phyloP scores from a whole-genome alignment of 2,797 vertebrate genomes.

The Centropyge bicolor region DNA sequence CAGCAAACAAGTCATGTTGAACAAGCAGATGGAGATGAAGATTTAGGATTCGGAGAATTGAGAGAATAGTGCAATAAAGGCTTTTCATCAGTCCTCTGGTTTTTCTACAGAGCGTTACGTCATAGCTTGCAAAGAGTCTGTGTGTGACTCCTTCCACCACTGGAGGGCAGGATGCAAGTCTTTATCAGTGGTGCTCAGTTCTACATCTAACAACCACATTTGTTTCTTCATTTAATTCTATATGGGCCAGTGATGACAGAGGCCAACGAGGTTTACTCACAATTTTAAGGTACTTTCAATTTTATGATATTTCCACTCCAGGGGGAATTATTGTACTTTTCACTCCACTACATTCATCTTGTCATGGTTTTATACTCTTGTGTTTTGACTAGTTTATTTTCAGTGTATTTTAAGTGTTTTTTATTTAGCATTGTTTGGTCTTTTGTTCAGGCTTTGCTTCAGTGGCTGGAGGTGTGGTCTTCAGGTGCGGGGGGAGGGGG shows the following conservation, averaged over 20 bases:
- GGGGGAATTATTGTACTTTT: neutral
- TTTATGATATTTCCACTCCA: neutral
- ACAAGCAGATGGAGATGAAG: conserved; percentile 29
- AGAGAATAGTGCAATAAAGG: conserved; percentile 50
- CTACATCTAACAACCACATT: neutral
- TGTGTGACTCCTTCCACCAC: conserved; percentile 54
- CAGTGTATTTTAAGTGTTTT: too few relatives aligned
- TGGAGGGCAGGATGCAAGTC: conserved; percentile 67
- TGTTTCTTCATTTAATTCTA: neutral
- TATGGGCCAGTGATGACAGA: neutral
- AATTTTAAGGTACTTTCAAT: neutral
- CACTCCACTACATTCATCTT: neutral
- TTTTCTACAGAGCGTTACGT: conserved; percentile 21
- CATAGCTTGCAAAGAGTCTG: conserved; percentile 31
- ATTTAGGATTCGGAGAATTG: conserved; percentile 12
- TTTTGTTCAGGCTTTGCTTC: too few relatives aligned
- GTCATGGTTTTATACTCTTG: too few relatives aligned
- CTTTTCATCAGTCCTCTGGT: conserved; percentile 14
- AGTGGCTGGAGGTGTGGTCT: too few relatives aligned
- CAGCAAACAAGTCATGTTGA: conserved; percentile 11
- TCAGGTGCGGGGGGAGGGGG: too few relatives aligned
- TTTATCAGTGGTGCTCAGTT: conserved; percentile 3
- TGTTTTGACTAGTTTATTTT: too few relatives aligned
- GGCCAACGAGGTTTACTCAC: neutral
- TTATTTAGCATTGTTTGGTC: too few relatives aligned